Conservation (phyloP, 2,113 vertebrate genomes). For the Percina caprodes region DNA sequence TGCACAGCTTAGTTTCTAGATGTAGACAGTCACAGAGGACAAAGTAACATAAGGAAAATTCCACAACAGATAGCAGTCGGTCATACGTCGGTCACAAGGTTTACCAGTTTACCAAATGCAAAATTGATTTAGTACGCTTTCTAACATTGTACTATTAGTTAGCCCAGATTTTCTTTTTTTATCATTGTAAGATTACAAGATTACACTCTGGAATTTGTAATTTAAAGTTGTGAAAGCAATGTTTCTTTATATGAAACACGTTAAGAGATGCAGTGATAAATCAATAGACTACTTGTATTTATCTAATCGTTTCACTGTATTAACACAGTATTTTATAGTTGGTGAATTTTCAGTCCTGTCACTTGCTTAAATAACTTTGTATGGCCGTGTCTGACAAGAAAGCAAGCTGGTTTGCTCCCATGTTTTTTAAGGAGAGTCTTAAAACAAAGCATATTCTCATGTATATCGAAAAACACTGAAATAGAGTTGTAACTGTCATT, state of each 20-base stretch:
- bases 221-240: neutral
- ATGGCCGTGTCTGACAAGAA: neutral
- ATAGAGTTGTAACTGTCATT: neutral
- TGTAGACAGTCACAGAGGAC: too few relatives aligned
- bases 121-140: neutral
- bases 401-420: neutral
- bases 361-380: neutral
- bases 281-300: neutral
- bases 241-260: neutral
- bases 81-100: too few relatives aligned
- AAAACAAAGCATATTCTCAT: neutral
- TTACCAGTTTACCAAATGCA: neutral
- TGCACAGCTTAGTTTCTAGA: too few relatives aligned
- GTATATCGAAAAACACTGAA: too few relatives aligned
- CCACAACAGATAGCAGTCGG: too few relatives aligned
- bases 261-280: neutral
- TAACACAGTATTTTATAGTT: neutral
- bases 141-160: neutral
- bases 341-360: neutral
- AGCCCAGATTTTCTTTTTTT: too few relatives aligned
- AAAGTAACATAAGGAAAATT: too few relatives aligned
- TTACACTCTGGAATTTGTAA: neutral
- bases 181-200: neutral
- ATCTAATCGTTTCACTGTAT: neutral
- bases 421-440: neutral